Evolutionary conservation across 2,797 vertebrate species (phyloP).

Genomic region (Lemur catta): DNA sequence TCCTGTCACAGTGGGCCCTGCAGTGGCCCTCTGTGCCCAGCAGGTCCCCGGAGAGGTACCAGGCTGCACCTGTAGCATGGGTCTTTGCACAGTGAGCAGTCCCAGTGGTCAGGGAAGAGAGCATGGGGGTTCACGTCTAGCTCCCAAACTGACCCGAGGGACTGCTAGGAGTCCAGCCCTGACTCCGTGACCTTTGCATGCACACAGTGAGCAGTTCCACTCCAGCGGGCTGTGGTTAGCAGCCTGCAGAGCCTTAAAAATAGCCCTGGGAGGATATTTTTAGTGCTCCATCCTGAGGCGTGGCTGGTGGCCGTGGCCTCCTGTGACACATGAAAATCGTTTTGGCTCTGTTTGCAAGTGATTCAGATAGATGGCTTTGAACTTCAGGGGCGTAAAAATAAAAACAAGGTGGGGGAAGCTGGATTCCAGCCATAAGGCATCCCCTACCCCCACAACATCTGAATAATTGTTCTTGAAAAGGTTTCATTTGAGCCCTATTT

Average conservation of each 20-base stretch:
- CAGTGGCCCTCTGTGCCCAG: background rate
- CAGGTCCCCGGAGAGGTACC: background rate
- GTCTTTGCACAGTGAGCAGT: background rate
- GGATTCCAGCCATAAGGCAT: background rate
- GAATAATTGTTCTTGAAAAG: background rate
- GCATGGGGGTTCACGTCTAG: background rate
- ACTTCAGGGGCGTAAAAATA: constrained; percentile 57
- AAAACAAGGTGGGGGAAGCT: constrained; percentile 49
- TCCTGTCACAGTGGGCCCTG: background rate
- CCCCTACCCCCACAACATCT: background rate
- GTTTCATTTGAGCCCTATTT: background rate
- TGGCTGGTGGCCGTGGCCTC: constrained; percentile 51
- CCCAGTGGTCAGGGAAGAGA: background rate
- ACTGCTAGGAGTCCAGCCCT: background rate
- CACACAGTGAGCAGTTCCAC: background rate
- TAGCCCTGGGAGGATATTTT: constrained; percentile 67
- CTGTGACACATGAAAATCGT: constrained; percentile 59
- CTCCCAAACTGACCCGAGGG: background rate
- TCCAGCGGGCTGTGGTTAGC: background rate
- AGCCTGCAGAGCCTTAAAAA: constrained; percentile 63
- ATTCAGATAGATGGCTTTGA: constrained; percentile 66
- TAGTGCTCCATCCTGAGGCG: constrained; percentile 66
- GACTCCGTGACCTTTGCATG: background rate
- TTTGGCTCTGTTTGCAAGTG: constrained; percentile 52
- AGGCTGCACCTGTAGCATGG: background rate